Percentiles rank a stretch among this genome's conserved stretches.
phyloP scores from a whole-genome alignment of 2,113 vertebrate species.

The Propithecus coquereli region DNA sequence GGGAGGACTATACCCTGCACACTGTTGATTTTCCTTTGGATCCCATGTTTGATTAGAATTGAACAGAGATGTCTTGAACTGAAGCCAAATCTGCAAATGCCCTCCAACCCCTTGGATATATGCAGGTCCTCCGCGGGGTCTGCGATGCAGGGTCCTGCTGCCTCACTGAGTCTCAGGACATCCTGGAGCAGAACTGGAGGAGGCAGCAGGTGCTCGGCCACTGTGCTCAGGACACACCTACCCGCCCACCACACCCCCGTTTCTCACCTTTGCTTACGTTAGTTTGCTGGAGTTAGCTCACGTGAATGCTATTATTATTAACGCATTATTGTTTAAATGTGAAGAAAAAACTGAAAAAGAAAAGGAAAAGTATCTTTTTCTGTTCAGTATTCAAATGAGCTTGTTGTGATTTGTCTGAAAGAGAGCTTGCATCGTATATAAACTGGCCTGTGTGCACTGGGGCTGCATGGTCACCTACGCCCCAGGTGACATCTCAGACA shows the following conservation, averaged over 20 bases:
- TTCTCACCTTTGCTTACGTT: neutral
- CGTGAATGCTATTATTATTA: neutral
- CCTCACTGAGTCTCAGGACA: rapidly evolving
- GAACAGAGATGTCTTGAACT: neutral
- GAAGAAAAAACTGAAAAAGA: neutral
- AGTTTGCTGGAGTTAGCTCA: neutral
- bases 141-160: rapidly evolving
- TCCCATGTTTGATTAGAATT: neutral
- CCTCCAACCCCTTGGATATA: neutral
- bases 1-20: neutral
- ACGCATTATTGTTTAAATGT: neutral
- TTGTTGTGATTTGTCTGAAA: neutral
- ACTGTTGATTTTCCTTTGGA: neutral
- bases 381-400: neutral
- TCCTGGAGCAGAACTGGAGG: rapidly evolving
- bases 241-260: neutral
- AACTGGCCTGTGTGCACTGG: rapidly evolving
- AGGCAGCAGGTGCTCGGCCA: rapidly evolving
- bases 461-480: rapidly evolving
- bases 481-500: neutral
- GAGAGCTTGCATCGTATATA: neutral
- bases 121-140: neutral
- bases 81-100: neutral
- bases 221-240: neutral
- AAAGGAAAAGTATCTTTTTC: neutral